Base-by-base conservation (phyloP, 2,888 invertebrate genomes). In the Lithophane ornitopus region DNA sequence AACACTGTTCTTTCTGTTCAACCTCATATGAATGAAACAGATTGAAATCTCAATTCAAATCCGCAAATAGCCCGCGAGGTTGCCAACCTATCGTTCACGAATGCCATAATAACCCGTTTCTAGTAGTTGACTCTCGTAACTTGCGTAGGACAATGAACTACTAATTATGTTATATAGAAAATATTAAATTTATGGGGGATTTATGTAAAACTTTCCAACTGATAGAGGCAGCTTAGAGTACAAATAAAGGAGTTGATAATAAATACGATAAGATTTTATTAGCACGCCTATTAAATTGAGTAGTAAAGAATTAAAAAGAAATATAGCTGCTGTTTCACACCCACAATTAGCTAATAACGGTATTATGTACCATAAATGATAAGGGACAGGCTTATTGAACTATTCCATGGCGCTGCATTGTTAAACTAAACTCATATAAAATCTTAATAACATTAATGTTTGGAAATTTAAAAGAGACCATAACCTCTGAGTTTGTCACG, bases 91-190 rank as follows among this genome's bases (percentile, higher is more conserved):
- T 72, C 56, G 82, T 66, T 80, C 71, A 69, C 81, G 69, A 80
- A 84, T 75, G 71, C 82, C 44, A 84, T 76, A 82, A 82, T 75
- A 82, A 82, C 82, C 85, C 68, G 82, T 82, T 81, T 84, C 81
- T 69, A 49, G 68, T 56, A 84, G 85, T 84, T 52, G 68, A 75
- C 65, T 74, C 80, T 84, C 70, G 52, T 84, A 84, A 80, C 69
- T 72, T 70, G 69, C 84, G 71, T 70, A 84, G 82, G 82, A 84
- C 85, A 80, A 82, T 82, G 82, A 82, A 82, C 82, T 80, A 78
- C 59, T 84, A 78, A 83, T 82, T 58, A 69, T 72, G 59, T 80
- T 80, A 70, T 80, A 70, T 28, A 70, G 67, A 78, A 82, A 67
- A 82, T 70, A 67, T 34, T 34, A 12, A 49, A 61, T 75, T 63